Conservation (phyloP, 2,113 vertebrate species). For the Ciconia maguari region DNA sequence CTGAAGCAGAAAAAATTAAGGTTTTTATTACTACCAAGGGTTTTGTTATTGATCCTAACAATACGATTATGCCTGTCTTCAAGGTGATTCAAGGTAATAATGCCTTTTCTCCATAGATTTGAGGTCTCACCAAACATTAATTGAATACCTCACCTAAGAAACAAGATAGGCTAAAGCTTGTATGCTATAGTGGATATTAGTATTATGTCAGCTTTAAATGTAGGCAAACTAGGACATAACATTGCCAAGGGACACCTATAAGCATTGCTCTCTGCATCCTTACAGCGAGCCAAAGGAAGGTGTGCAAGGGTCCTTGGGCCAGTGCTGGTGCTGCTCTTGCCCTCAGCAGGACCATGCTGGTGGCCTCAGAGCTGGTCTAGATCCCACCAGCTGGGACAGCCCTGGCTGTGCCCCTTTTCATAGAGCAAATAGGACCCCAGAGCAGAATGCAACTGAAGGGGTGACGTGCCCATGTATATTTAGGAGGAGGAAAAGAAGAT, state of each 20-base stretch:
- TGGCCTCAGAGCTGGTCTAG: background rate
- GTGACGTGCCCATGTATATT: background rate
- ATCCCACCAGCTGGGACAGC: background rate
- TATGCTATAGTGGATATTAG: background rate
- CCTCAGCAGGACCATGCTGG: background rate
- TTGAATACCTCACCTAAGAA: background rate
- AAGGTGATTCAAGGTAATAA: slow-evolving; percentile 26
- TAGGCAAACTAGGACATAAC: background rate
- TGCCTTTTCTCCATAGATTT: background rate
- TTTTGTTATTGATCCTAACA: slow-evolving; percentile 31
- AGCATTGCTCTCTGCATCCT: background rate
- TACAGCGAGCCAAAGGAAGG: background rate
- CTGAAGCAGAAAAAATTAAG: background rate
- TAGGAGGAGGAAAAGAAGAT: background rate
- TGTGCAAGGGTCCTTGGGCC: background rate
- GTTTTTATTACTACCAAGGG: slow-evolving; percentile 12
- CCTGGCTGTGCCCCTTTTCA: background rate
- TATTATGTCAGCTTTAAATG: background rate
- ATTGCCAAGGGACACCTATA: background rate
- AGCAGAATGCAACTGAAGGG: background rate
- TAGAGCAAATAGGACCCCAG: background rate
- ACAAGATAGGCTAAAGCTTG: background rate
- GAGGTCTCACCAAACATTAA: slow-evolving; percentile 9
- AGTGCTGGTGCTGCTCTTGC: background rate
- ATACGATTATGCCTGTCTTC: background rate